Conservation (phyloP, 1,140 invertebrate species). For the Stenopsyche tienmushanensis region DNA sequence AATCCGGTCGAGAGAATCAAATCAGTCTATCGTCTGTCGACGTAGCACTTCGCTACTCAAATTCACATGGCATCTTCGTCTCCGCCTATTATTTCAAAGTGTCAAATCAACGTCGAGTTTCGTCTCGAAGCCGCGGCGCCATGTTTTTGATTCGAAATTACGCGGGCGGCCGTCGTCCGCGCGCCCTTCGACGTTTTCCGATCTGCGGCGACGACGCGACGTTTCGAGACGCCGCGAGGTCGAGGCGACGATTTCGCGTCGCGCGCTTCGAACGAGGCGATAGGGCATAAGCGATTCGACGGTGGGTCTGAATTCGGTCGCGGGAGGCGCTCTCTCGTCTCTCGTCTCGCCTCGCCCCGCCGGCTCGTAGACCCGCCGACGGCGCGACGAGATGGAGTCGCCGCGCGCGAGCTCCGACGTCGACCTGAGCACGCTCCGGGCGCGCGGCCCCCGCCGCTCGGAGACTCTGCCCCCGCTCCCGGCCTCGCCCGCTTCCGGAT, state of each 20-base stretch:
- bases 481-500: slow-evolving; percentile 53
- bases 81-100: too few species aligned
- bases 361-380: background rate
- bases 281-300: too few species aligned
- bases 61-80: too few species aligned
- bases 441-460: slow-evolving; percentile 48
- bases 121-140: background rate
- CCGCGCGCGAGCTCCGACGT: slow-evolving; percentile 56
- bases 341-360: background rate
- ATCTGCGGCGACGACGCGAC: background rate
- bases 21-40: background rate
- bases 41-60: too few species aligned
- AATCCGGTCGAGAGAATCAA: background rate
- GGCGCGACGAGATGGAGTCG: slow-evolving; percentile 49
- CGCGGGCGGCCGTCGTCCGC: too few species aligned
- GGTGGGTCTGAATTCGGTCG: too few species aligned
- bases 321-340: too few species aligned
- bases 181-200: background rate
- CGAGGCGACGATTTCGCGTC: background rate
- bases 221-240: background rate
- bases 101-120: too few species aligned
- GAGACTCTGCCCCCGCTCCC: slow-evolving; percentile 40
- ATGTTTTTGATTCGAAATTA: background rate
- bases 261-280: background rate
- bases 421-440: slow-evolving; percentile 47